phyloP scores from a whole-genome alignment of 2,888 invertebrate genomes.

The Morpho deidamia region DNA sequence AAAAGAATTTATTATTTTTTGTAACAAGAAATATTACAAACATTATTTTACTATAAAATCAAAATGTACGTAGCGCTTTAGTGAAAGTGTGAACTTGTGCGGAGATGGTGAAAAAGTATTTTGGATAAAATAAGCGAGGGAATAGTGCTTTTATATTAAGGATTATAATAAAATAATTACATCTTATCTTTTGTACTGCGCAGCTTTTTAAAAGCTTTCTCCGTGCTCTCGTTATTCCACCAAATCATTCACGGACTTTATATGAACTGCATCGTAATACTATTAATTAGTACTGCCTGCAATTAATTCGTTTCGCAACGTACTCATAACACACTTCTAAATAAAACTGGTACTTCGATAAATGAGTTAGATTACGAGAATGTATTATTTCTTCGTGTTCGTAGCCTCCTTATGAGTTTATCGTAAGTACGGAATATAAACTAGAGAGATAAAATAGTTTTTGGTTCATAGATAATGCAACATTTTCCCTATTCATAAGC shows the following conservation, averaged over 20 bases:
- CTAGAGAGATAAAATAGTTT: not conserved
- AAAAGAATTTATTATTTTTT: no score
- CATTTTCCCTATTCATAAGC: slow-evolving; percentile 39
- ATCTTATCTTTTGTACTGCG: not conserved
- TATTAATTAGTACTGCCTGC: slow-evolving; percentile 11
- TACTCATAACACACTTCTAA: not conserved
- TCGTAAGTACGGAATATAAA: not conserved
- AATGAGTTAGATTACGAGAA: not conserved
- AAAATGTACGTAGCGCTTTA: no score
- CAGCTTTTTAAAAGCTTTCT: slow-evolving; percentile 12
- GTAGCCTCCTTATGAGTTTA: not conserved
- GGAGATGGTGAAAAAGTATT: no score
- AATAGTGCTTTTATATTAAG: no score
- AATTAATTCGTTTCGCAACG: not conserved
- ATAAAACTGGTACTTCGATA: not conserved
- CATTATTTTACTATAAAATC: no score
- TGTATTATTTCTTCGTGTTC: not conserved
- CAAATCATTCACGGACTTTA: slow-evolving; percentile 15
- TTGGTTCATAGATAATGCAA: not conserved
- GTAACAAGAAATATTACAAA: no score
- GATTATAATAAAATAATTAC: no score
- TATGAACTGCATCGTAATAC: slow-evolving; percentile 8
- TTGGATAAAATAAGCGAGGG: no score
- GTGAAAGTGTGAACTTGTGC: no score
- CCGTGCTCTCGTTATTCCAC: slow-evolving; percentile 12